Conservation (phyloP, 2,888 invertebrate species). For the Acronicta aceris region DNA sequence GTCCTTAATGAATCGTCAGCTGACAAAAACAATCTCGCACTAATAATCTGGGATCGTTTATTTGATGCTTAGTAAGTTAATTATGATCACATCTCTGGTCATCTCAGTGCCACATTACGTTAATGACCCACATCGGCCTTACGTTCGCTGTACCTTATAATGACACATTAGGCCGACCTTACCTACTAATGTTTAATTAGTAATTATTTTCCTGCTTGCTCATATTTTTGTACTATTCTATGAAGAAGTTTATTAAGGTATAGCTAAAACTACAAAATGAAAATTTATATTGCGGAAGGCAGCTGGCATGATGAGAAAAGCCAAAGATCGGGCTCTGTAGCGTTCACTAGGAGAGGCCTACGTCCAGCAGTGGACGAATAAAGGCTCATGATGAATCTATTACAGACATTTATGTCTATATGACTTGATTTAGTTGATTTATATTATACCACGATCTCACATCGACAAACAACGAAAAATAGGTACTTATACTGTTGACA, state of each 20-base stretch:
- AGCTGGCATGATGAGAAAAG: no score
- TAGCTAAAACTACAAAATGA: not conserved
- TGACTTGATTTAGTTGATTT: no score
- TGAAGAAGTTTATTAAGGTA: not conserved
- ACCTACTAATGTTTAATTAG: slow-evolving; percentile 47
- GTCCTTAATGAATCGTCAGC: slow-evolving; percentile 2
- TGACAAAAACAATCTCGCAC: slow-evolving; percentile 23
- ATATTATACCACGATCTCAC: no score
- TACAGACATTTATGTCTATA: no score
- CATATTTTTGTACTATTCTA: not conserved
- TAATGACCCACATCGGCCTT: slow-evolving; percentile 57
- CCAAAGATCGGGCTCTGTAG: no score
- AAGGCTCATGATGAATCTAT: no score
- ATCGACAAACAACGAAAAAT: no score
- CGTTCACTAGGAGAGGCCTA: no score
- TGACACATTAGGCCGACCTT: slow-evolving; percentile 42
- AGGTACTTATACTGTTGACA: no score
- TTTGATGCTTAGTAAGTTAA: slow-evolving; percentile 48
- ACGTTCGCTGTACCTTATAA: slow-evolving; percentile 52
- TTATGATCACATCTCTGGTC: slow-evolving; percentile 47
- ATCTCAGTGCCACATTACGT: slow-evolving; percentile 53
- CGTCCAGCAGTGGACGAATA: no score
- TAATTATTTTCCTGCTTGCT: slow-evolving; percentile 30
- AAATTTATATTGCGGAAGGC: no score
- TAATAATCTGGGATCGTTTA: slow-evolving; percentile 45